Evolutionary conservation across 2,888 invertebrate species (phyloP), one percentile per base, ranked within the genome.

Genomic region (Frankliniella fusca): DNA sequence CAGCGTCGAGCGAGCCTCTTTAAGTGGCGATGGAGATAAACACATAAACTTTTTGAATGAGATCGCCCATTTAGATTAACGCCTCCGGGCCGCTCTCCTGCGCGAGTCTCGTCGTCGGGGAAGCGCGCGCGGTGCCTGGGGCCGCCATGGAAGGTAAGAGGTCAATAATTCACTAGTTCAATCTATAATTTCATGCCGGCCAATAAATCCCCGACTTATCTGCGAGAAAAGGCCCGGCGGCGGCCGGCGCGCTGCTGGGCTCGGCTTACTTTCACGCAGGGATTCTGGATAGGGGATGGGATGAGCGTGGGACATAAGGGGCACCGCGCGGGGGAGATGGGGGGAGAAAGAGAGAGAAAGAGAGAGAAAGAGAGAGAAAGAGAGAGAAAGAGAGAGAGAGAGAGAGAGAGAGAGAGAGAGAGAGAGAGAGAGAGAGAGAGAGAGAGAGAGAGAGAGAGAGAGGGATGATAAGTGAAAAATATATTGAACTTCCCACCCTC

Each of bases 161-260:
- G 70, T 76, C 70, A 76, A 76, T 76, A 76, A 76, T 23, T 76
- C 70, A 76, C 70, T 23, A 27, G 27, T 76, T 23, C 70, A n/a
- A 76, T 76, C 70, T 76, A 76, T 76, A 76, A 76, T 76, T 76
- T 76, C 70, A 76, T 76, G 23, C 70, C 70, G 23, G 70, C 70
- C 70, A 27, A 76, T 76, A 76, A 76, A 76, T 76, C 70, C 27
- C 23, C 7, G 70, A 76, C 70, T 76, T 76, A 76, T 76, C 70
- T 76, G 70, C 27, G 70, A n/a, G 70, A 76, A 76, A 76, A 38
- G 38, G 5, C 12, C 70, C 70, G 70, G n/a, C 61, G 54, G 54
- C 15, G 20, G 15, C 61, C 61, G 61, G 54, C 18, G 54, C 54
- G 54, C 12, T 27, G 70, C 70, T 76, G 1, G 70, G 23, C 61